Percentiles rank a stretch among this genome's conserved stretches.
Conservation (phyloP, 2,113 vertebrate species). For the Ciconia stormi region DNA sequence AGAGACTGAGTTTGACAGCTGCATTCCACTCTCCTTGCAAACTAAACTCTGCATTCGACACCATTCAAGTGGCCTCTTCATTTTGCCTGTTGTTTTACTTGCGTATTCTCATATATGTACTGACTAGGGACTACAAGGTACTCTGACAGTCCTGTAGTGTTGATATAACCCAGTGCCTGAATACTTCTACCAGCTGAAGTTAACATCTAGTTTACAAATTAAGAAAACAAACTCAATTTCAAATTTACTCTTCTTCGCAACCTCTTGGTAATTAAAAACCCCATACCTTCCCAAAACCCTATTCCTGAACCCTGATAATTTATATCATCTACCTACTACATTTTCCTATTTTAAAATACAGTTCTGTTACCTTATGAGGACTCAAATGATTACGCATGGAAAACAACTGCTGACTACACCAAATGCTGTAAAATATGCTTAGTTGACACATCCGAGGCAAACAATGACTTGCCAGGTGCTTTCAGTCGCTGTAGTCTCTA, state of each 20-base stretch:
- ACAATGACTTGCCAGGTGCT: neutral
- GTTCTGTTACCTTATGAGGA: neutral
- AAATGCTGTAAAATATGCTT: neutral
- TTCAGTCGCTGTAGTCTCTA: neutral
- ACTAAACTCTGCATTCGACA: neutral
- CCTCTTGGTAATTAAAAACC: neutral
- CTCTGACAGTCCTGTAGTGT: neutral
- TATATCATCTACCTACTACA: neutral
- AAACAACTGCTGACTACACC: neutral
- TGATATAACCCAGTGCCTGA: neutral
- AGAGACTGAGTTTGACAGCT: slow-evolving; percentile 53
- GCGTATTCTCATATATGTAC: neutral
- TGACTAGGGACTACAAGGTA: neutral
- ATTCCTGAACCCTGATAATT: neutral
- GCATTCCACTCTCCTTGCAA: slow-evolving; percentile 36
- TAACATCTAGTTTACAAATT: neutral
- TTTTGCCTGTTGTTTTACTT: neutral
- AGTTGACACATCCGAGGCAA: neutral
- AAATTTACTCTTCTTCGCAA: neutral
- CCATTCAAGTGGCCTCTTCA: slow-evolving; percentile 25
- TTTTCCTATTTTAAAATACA: neutral
- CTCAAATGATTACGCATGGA: neutral
- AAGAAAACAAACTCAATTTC: neutral
- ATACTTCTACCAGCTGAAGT: neutral
- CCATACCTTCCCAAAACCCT: neutral